These are phyloP conservation scores for Diacarnus erythraeanus DNA, from an alignment of 37 sponge, comb jelly and placozoan species.

Conservation along the genomic window DNA sequence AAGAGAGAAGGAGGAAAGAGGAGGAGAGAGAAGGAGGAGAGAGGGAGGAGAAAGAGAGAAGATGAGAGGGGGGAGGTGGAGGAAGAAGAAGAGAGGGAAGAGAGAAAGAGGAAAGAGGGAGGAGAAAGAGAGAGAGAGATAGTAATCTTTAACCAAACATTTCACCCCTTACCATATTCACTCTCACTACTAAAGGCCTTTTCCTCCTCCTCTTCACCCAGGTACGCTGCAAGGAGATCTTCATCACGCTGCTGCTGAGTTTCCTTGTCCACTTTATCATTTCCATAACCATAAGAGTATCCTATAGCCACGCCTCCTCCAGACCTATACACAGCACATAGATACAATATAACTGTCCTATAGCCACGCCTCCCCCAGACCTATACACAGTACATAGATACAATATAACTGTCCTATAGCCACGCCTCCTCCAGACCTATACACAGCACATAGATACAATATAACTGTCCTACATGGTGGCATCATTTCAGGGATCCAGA, in stretches of 20 bases:
- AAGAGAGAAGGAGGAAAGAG: not conserved
- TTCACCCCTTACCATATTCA: slow-evolving; percentile 40
- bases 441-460: too few species aligned
- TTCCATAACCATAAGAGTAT: slow-evolving; percentile 42
- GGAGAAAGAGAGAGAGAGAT: not conserved
- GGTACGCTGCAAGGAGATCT: not conserved
- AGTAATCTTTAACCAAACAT: not conserved
- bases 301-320: slow-evolving; percentile 60
- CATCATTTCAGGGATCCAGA: too few species aligned
- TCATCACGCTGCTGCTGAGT: not conserved
- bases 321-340: not conserved
- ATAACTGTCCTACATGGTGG: slow-evolving; percentile 66
- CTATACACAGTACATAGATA: too few species aligned
- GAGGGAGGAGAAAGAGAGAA: not conserved
- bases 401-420: slow-evolving; percentile 74
- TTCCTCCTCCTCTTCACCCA: slow-evolving; percentile 45
- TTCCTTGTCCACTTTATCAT: too few species aligned
- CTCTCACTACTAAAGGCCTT: slow-evolving; percentile 38
- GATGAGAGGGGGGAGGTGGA: not conserved
- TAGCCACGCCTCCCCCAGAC: slow-evolving; percentile 44
- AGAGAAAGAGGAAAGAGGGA: not conserved
- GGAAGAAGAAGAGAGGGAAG: not conserved
- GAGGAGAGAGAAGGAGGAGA: not conserved
- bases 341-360: slow-evolving; percentile 64
- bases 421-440: slow-evolving; percentile 10